phyloP scores from a whole-genome alignment of 2,113 vertebrate species.

The Lethenteron reissneri region DNA sequence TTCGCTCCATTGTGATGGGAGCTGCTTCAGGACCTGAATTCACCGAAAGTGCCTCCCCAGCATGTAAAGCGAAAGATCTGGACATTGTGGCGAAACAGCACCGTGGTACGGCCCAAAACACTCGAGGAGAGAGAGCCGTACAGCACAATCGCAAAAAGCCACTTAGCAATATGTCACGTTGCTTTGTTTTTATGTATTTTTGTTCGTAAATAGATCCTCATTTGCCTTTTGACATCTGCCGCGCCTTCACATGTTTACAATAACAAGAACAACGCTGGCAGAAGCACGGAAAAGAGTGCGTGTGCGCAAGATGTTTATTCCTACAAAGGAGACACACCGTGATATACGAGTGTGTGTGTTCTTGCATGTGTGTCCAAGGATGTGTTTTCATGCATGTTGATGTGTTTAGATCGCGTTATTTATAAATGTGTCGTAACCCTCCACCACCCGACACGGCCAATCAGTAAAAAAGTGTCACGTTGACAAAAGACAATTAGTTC shows the following conservation, averaged over 20 bases:
- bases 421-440: too few relatives aligned
- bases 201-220: background rate
- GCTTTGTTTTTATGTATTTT: background rate
- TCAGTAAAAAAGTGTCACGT: too few relatives aligned
- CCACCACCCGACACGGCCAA: too few relatives aligned
- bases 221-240: background rate
- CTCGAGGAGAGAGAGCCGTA: too few relatives aligned
- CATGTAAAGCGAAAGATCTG: too few relatives aligned
- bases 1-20: too few relatives aligned
- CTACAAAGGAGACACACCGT: background rate
- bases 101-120: too few relatives aligned
- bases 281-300: background rate
- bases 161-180: background rate
- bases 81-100: too few relatives aligned
- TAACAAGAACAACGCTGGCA: background rate
- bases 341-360: background rate
- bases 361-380: background rate
- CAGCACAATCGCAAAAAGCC: too few relatives aligned
- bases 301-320: background rate
- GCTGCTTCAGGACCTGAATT: too few relatives aligned
- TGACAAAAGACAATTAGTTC: too few relatives aligned
- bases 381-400: background rate
- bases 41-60: too few relatives aligned
- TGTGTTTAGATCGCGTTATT: background rate
- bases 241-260: background rate